These are phyloP conservation scores for Phymorhynchus buccinoides DNA, from an alignment of 1,140 invertebrate species.

Conservation along the genomic window DNA sequence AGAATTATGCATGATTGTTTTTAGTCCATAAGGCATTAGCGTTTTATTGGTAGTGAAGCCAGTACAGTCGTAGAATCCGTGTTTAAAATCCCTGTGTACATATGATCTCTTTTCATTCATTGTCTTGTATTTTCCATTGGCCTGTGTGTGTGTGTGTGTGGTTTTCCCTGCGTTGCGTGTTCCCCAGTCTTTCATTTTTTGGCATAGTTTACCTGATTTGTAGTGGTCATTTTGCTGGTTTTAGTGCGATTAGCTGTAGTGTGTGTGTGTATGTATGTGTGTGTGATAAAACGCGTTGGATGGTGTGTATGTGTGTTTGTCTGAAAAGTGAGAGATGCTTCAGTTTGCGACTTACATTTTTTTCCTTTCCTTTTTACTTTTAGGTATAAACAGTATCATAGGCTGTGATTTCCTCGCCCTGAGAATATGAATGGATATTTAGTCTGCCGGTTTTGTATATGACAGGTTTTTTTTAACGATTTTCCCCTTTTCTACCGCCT, in stretches of 20 bases:
- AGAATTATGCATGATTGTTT: not conserved
- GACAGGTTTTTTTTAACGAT: not conserved
- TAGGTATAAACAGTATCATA: too few relatives aligned
- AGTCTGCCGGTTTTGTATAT: not conserved
- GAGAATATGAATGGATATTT: not conserved
- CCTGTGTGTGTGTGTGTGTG: not conserved
- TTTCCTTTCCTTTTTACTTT: too few relatives aligned
- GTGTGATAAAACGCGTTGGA: not conserved
- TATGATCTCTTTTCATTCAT: not conserved
- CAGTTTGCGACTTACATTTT: too few relatives aligned
- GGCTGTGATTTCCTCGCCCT: not conserved
- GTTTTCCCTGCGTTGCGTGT: not conserved
- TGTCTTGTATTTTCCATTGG: not conserved
- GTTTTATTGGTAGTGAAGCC: not conserved
- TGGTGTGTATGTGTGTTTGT: not conserved
- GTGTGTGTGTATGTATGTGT: constrained; percentile 14
- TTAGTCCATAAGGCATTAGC: constrained; percentile 7
- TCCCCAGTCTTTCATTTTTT: not conserved
- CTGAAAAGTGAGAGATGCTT: not conserved
- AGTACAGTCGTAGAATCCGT: not conserved
- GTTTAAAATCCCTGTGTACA: not conserved
- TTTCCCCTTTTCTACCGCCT: too few relatives aligned
- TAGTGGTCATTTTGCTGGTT: too few relatives aligned
- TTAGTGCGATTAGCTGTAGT: not conserved
- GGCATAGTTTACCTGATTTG: not conserved